Evolutionary conservation across 2,113 vertebrate species (phyloP), one percentile per base, ranked within the genome.

Genomic region (Galeopterus variegatus): DNA sequence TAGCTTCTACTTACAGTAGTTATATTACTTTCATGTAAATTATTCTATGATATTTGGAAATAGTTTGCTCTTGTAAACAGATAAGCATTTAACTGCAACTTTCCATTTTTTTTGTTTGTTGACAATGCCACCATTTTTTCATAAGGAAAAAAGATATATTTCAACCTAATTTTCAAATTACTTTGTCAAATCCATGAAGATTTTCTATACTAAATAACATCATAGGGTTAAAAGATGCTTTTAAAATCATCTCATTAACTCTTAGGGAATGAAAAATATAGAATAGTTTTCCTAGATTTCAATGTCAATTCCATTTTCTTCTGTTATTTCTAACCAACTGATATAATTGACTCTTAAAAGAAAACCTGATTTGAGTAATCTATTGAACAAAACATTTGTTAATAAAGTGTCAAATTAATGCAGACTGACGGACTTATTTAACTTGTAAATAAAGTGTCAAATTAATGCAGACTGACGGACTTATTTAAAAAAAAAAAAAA

Each of bases 111-210:
- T 88, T 95, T 79, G 3, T 81, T 76, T 84, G 41, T 62, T 95
- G 83, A 93, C 76, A 62, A 97, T 80, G 56, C 3, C 67, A 82
- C 31, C 13, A 33, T 86, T 69, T 67, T 80, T 76, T 41, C 8
- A 33, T 73, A 77, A 77, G 54, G 26, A 75, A 48, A 87, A 84
- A 67, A 81, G 31, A 50, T 67, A 84, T 8, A 81, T 17, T 87
- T 95, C 76, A 96, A 96, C 28, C 33, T 86, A 84, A 52, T 88
- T 96, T 97, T 88, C 72, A 96, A 92, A 82, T 90, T 64, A 96
- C 36, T 93, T 89, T 93, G 41, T 80, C 36, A 97, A 85, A 84
- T 36, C 5, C 60, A 45, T 67, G 17, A 96, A 48, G 52, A 87
- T 88, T 93, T 90, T 88, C 60, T 93, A 54, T 75, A 70, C 31